Evolutionary conservation across 1,140 invertebrate genomes (phyloP).

Genomic region (Riptortus pedestris): DNA sequence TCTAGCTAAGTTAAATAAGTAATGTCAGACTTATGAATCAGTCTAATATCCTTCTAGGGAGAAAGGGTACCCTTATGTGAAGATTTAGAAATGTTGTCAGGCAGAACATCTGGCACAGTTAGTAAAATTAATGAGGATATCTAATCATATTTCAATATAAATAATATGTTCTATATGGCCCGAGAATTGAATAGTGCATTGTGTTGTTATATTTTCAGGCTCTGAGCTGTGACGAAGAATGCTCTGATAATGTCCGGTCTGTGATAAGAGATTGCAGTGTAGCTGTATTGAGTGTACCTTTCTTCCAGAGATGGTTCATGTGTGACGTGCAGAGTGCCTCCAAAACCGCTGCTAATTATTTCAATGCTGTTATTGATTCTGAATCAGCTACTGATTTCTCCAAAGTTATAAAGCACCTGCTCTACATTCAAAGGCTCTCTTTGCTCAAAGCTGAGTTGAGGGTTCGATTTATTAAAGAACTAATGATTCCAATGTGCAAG

Average conservation of each 20-base stretch:
- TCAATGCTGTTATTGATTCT: not conserved
- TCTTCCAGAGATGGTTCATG: conserved; percentile 22
- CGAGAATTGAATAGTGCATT: no score
- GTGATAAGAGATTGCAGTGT: conserved; percentile 2
- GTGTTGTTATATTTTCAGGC: not conserved
- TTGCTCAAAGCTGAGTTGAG: conserved; percentile 23
- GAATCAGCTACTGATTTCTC: not conserved
- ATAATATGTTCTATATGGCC: no score
- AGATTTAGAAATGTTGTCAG: no score
- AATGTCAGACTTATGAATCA: no score
- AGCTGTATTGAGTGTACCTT: not conserved
- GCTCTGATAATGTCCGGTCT: not conserved
- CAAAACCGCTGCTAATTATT: not conserved
- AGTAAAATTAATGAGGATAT: no score
- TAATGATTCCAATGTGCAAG: conserved; percentile 7
- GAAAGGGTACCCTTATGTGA: no score
- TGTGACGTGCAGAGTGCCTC: conserved; percentile 17
- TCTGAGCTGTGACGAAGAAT: not conserved
- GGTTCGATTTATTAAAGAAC: not conserved
- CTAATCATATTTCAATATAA: no score
- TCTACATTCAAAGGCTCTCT: conserved; percentile 10
- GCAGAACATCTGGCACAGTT: no score
- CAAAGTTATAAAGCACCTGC: conserved; percentile 8
- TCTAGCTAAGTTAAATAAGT: no score
- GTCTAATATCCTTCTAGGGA: no score